These are phyloP conservation scores for Thaumatotibia leucotreta DNA, from an alignment of 1,140 invertebrate genomes.

Conservation along the genomic window DNA sequence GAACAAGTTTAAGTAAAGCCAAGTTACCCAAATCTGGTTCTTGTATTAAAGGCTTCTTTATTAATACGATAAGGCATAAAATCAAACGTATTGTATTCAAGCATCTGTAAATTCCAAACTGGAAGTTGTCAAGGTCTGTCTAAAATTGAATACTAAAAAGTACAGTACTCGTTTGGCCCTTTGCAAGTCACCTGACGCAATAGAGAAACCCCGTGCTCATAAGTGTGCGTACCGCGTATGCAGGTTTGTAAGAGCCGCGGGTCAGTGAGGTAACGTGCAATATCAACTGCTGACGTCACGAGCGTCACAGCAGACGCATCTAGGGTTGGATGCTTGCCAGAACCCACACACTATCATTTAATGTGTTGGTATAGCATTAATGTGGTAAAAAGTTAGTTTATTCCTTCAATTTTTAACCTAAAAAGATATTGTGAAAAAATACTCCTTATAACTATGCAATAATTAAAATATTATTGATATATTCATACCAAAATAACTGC, in stretches of 20 bases:
- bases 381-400: slow-evolving; percentile 4
- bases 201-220: not conserved
- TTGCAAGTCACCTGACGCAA: not conserved
- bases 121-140: no score
- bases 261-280: not conserved
- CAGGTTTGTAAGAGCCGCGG: not conserved
- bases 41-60: no score
- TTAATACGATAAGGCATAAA: no score
- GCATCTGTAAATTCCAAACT: no score
- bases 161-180: not conserved
- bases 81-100: no score
- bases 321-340: not conserved
- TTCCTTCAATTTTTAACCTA: not conserved
- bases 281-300: not conserved
- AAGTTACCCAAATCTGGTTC: no score
- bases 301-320: slow-evolving; percentile 8
- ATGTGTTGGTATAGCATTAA: slow-evolving; percentile 5
- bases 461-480: not conserved
- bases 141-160: not conserved
- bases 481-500: not conserved
- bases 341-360: not conserved
- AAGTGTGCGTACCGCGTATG: not conserved
- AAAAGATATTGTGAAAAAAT: no score
- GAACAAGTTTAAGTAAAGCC: no score
- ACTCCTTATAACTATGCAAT: no score